Evolutionary conservation across 1,140 invertebrate species (phyloP).

Genomic region (Schlechtendalia chinensis): DNA sequence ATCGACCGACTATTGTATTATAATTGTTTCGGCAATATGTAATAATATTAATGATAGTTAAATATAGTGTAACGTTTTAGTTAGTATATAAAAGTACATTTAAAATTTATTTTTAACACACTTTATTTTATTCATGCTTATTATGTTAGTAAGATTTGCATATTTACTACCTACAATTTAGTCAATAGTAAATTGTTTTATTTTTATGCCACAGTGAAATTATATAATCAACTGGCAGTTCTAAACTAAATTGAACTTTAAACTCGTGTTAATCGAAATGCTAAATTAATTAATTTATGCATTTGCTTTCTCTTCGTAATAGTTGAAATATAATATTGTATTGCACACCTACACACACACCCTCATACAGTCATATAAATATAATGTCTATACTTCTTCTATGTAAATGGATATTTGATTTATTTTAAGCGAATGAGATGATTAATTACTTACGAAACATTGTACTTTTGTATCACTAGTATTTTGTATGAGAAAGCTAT

Average conservation of each 20-base stretch:
- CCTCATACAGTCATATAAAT: no score
- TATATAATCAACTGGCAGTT: neutral
- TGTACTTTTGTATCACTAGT: neutral
- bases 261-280: slow-evolving; percentile 9
- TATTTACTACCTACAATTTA: neutral
- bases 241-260: slow-evolving; percentile 13
- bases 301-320: neutral
- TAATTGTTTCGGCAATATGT: no score
- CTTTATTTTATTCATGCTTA: neutral
- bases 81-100: neutral
- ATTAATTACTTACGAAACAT: neutral
- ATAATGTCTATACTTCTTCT: neutral
- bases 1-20: no score
- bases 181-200: neutral
- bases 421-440: neutral
- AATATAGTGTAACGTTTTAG: no score
- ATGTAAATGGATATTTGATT: neutral
- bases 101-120: slow-evolving; percentile 3
- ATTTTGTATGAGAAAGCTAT: no score
- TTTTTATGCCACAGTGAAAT: neutral
- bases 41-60: no score
- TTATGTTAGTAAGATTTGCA: neutral
- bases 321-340: neutral
- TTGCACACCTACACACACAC: neutral
- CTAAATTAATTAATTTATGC: neutral